Percentiles rank a stretch among this genome's conserved stretches.
These are phyloP conservation scores for Atlantisia rogersi DNA, from an alignment of 2,113 vertebrate genomes.

Conservation along the genomic window DNA sequence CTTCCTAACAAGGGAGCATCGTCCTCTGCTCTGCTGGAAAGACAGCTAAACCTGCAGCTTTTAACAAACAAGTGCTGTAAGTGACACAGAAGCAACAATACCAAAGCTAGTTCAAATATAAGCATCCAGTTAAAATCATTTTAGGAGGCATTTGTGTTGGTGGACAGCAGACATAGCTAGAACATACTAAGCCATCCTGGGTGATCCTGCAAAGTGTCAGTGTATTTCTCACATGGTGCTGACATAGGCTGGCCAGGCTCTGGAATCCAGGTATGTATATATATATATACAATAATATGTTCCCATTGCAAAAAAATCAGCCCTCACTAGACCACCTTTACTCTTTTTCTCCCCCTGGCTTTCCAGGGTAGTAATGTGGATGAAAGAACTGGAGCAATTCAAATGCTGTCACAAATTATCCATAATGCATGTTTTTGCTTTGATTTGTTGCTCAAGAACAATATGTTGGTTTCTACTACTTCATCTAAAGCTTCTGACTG, in stretches of 20 bases:
- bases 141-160: neutral
- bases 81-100: neutral
- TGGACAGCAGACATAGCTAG: neutral
- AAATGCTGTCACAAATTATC: neutral
- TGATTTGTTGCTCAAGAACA: neutral
- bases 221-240: neutral
- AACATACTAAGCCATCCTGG: neutral
- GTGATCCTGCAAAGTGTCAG: neutral
- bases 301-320: neutral
- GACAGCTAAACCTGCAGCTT: neutral
- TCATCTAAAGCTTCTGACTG: neutral
- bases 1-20: neutral
- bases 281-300: neutral
- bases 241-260: neutral
- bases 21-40: neutral
- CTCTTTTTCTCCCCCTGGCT: neutral
- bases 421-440: neutral
- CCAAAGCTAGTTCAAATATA: neutral
- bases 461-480: neutral
- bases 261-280: neutral
- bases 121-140: neutral
- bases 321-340: accelerated
- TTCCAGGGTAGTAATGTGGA: neutral
- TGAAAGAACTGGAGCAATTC: neutral
- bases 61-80: accelerated